Evolutionary conservation across 2,888 invertebrate genomes (phyloP), one percentile per base, ranked within the genome.

Genomic region (Chaitophorus viminalis): DNA sequence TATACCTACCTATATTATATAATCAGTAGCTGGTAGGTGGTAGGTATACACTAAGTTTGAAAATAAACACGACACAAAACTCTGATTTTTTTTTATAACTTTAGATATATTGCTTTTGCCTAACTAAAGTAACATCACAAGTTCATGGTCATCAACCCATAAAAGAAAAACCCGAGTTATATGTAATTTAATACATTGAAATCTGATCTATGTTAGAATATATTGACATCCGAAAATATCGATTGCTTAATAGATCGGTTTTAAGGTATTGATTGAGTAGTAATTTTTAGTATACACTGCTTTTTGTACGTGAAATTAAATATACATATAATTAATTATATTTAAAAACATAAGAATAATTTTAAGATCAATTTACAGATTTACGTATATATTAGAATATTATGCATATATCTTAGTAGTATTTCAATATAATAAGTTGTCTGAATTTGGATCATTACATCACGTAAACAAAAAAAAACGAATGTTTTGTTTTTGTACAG

Each of bases 181-280:
- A 25, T 8, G 83, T 85, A 85, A 85, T 85, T 85, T 33, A 68
- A 85, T 85, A 76, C 46, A 60, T 75, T 77, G 84, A 77, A 85
- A 85, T 46, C 33, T 33, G 52, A 85, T 85, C 77, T 33, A n/a
- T 77, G 18, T 46, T 68, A 31, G 76, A 68, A 77, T 76, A 77
- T 76, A 84, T 77, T 84, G 33, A 65, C 84, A 29, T 85, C 39
- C 46, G 9, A 85, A 84, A 84, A 84, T 84, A 84, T 85, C 76
- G 46, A 52, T 85, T 85, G 68, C 84, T 77, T 68, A 85, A 85
- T 68, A 52, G n/a, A 33, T 68, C 25, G 25, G 29, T 33, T 9
- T 52, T 17, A 52, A 36, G 36, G 52, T 25, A 21, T 60, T 60
- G 60, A 54, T 54, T 21, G 21, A 60, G 25, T 60, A 25, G 21